A percentile compares a stretch with the other conserved stretches of the same genome.
phyloP scores from a whole-genome alignment of 1,140 invertebrate genomes.

The Leptinotarsa texana region DNA sequence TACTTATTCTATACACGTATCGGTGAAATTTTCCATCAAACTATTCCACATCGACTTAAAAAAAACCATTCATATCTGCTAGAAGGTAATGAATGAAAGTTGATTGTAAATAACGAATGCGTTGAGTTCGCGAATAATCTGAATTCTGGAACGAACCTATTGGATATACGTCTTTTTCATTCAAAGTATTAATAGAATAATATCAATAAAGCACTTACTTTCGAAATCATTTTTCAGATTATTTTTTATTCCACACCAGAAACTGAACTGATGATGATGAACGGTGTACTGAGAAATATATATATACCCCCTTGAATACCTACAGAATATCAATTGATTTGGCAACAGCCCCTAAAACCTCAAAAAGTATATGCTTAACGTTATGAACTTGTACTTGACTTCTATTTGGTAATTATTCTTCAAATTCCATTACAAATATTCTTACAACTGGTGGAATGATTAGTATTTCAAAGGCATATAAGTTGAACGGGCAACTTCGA shows the following conservation, averaged over 20 bases:
- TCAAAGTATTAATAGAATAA: too few relatives aligned
- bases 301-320: neutral
- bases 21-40: too few relatives aligned
- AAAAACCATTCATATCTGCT: too few relatives aligned
- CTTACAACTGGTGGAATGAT: neutral
- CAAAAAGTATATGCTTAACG: neutral
- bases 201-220: neutral
- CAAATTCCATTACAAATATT: neutral
- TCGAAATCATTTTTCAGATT: neutral
- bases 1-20: too few relatives aligned
- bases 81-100: too few relatives aligned
- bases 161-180: too few relatives aligned
- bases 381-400: slow-evolving; percentile 11
- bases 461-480: slow-evolving; percentile 1
- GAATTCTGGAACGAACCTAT: too few relatives aligned
- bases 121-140: too few relatives aligned
- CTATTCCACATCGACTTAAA: too few relatives aligned
- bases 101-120: too few relatives aligned
- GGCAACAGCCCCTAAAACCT: slow-evolving; percentile 12
- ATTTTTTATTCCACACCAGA: neutral
- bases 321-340: slow-evolving; percentile 4
- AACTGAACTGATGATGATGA: neutral
- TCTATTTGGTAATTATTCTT: neutral
- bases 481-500: neutral
- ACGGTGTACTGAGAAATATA: neutral